Percentiles rank a stretch among this genome's conserved stretches.
Evolutionary conservation across 2,797 vertebrate genomes (phyloP).

Genomic region (Kryptolebias ocellatus): DNA sequence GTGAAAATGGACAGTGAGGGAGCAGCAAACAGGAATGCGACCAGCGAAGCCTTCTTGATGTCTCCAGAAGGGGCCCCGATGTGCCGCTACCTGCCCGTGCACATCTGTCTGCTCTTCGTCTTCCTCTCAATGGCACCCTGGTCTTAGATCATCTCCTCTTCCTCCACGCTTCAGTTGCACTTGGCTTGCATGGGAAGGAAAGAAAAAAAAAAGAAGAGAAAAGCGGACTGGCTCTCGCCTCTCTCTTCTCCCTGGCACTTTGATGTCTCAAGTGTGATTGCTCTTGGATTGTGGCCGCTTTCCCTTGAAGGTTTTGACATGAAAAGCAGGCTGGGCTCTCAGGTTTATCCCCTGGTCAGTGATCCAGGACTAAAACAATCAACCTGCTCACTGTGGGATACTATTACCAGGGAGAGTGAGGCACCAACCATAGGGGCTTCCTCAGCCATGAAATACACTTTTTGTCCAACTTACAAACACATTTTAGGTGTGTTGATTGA

Average conservation of each 20-base stretch:
- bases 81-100: conserved; percentile 84
- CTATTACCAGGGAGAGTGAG: conserved; percentile 82
- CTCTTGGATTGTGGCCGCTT: conserved; percentile 81
- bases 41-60: conserved; percentile 45
- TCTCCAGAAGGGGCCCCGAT: conserved; percentile 71
- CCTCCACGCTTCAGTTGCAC: conserved; percentile 83
- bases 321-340: conserved; percentile 84
- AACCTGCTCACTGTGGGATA: conserved; percentile 80
- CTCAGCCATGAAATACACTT: conserved; percentile 73
- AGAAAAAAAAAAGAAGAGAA: conserved; percentile 57
- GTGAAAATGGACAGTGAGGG: conserved; percentile 60
- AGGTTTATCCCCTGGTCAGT: conserved; percentile 82
- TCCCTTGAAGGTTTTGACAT: conserved; percentile 86
- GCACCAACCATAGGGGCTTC: conserved; percentile 70
- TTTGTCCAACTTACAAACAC: conserved; percentile 66
- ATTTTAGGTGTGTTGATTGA: conserved; percentile 74
- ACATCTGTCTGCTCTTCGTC: conserved; percentile 84
- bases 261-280: conserved; percentile 90
- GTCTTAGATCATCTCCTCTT: conserved; percentile 87
- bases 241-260: conserved; percentile 79
- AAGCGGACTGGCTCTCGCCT: conserved; percentile 76
- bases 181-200: conserved; percentile 75
- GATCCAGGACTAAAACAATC: conserved; percentile 89
- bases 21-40: conserved; percentile 68
- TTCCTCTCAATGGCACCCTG: conserved; percentile 82